These are phyloP conservation scores for Crenuchus spilurus DNA, from an alignment of 2,797 vertebrate species.

Conservation along the genomic window DNA sequence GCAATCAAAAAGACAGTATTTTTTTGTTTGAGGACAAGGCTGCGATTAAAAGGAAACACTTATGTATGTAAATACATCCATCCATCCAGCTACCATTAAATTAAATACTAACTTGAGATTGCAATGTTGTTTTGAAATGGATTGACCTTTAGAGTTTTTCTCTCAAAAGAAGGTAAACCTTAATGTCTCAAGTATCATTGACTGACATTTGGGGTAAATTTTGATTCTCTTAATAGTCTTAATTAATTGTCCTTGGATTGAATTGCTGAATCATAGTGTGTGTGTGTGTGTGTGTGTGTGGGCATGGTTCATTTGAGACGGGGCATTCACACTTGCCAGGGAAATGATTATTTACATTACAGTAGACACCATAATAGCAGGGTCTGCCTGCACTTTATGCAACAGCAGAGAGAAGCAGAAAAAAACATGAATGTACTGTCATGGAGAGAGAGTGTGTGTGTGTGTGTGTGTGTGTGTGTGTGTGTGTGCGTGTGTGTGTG, in stretches of 20 bases:
- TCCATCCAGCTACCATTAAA: too few relatives aligned
- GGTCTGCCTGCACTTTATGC: constrained; percentile 26
- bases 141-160: not conserved
- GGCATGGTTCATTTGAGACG: constrained; percentile 34
- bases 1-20: too few relatives aligned
- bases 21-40: too few relatives aligned
- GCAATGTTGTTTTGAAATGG: not conserved
- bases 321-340: constrained; percentile 39
- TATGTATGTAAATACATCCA: not conserved
- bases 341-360: constrained; percentile 58
- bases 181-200: too few relatives aligned
- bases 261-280: constrained; percentile 31
- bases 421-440: constrained; percentile 31
- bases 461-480: constrained; percentile 24
- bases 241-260: constrained; percentile 27
- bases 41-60: too few relatives aligned
- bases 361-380: constrained; percentile 49
- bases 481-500: constrained; percentile 32
- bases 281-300: constrained; percentile 14
- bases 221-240: not conserved
- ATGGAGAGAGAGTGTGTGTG: not conserved
- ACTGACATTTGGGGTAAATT: not conserved
- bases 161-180: not conserved
- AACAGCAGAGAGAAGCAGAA: constrained; percentile 10
- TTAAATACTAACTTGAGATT: not conserved